phyloP scores from a whole-genome alignment of 2,113 vertebrate species.

The Sigmodon hispidus region DNA sequence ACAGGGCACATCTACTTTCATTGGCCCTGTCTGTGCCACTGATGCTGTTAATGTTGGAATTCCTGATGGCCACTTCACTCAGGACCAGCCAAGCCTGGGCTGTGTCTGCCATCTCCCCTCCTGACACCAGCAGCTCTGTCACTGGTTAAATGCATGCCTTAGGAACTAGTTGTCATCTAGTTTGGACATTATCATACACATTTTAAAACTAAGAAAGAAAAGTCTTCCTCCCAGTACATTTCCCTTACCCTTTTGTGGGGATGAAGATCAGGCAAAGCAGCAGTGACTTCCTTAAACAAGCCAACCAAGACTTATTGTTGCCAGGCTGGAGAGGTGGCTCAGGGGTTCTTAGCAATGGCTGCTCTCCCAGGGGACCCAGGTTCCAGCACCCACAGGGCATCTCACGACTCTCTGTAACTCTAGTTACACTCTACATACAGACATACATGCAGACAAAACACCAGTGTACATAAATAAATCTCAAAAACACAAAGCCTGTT shows the following conservation, averaged over 20 bases:
- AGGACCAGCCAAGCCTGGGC: background rate
- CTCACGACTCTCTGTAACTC: too few species aligned
- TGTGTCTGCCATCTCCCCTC: accelerated
- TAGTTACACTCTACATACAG: background rate
- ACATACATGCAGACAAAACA: background rate
- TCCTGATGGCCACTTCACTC: background rate
- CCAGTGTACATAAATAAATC: background rate
- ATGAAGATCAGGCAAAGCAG: background rate
- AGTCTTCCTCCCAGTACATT: background rate
- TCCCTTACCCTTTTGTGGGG: background rate
- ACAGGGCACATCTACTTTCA: background rate
- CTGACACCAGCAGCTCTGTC: background rate
- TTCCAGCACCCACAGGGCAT: too few species aligned
- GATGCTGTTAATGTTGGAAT: background rate
- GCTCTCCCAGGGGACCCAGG: too few species aligned
- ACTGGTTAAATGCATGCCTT: background rate
- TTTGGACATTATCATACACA: background rate
- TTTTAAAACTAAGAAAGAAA: background rate
- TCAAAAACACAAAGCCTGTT: background rate
- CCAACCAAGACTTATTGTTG: background rate
- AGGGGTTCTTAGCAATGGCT: too few species aligned
- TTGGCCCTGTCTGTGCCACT: background rate
- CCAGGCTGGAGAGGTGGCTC: too few species aligned
- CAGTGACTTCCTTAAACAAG: background rate
- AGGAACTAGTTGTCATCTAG: background rate